Conservation (phyloP, 2,797 vertebrate genomes). For the Tragopan temminckii region DNA sequence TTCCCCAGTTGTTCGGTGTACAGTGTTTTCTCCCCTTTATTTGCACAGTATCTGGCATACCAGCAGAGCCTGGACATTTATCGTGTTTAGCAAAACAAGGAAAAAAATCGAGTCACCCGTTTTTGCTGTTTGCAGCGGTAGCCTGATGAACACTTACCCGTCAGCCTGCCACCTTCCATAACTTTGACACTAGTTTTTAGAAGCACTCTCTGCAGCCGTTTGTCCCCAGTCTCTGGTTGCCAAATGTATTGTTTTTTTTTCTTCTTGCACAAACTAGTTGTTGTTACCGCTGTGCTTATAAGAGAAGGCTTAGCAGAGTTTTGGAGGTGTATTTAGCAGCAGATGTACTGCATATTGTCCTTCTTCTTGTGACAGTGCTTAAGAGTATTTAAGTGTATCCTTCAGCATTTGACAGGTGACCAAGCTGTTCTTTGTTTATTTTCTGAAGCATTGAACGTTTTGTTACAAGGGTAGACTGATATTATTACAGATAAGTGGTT, state of each 20-base stretch:
- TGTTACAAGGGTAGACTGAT: background rate
- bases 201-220: background rate
- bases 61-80: background rate
- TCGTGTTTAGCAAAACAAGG: background rate
- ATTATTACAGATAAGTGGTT: background rate
- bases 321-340: background rate
- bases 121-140: accelerated
- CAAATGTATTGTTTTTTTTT: background rate
- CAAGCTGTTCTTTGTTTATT: background rate
- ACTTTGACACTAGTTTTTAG: background rate
- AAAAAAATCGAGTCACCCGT: background rate
- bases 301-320: background rate
- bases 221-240: background rate
- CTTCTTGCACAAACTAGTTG: background rate
- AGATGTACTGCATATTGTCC: accelerated
- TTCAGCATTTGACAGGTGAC: background rate
- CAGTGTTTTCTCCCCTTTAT: background rate
- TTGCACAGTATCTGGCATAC: background rate
- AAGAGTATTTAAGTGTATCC: background rate
- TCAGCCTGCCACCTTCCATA: background rate
- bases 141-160: no score
- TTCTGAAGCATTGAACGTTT: background rate
- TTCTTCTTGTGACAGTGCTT: background rate
- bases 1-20: background rate
- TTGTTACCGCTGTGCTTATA: accelerated